Percentiles rank a stretch among this genome's conserved stretches.
Evolutionary conservation across 2,888 invertebrate genomes (phyloP).

Genomic region (Platypus cylindrus): DNA sequence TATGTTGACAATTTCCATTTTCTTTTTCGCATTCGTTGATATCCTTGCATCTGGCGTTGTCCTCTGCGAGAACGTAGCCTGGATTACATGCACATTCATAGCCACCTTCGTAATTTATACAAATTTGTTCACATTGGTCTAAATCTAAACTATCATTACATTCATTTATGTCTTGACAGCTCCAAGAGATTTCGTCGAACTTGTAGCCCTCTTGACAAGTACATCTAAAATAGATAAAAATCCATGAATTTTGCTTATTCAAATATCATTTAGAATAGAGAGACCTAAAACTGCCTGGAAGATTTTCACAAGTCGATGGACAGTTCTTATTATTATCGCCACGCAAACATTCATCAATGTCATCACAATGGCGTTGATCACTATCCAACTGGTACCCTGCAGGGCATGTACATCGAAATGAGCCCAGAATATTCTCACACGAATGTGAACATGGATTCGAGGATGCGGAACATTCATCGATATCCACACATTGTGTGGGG

Average conservation of each 20-base stretch:
- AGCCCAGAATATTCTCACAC: constrained; percentile 42
- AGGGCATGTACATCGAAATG: constrained; percentile 44
- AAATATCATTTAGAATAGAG: too few species aligned
- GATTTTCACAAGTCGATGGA: constrained; percentile 42
- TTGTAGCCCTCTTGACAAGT: constrained; percentile 45
- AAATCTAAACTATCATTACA: constrained; percentile 27
- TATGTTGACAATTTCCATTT: constrained; percentile 41
- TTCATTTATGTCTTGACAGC: constrained; percentile 35
- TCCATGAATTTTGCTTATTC: neutral
- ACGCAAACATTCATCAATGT: constrained; percentile 33
- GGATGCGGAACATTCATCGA: constrained; percentile 34
- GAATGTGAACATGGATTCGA: constrained; percentile 37
- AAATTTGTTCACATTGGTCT: constrained; percentile 25
- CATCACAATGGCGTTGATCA: constrained; percentile 26
- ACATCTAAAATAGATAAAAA: constrained; percentile 24
- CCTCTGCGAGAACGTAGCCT: constrained; percentile 38
- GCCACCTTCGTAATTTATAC: constrained; percentile 27
- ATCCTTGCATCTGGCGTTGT: constrained; percentile 35
- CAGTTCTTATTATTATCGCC: constrained; percentile 32
- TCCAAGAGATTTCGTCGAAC: constrained; percentile 35
- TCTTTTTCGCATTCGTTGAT: constrained; percentile 26
- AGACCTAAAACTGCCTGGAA: constrained; percentile 34
- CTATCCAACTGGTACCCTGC: constrained; percentile 34
- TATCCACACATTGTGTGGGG: constrained; percentile 25
- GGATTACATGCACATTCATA: constrained; percentile 30